phyloP scores from a whole-genome alignment of 1,140 invertebrate species.

The Agraylea sexmaculata region DNA sequence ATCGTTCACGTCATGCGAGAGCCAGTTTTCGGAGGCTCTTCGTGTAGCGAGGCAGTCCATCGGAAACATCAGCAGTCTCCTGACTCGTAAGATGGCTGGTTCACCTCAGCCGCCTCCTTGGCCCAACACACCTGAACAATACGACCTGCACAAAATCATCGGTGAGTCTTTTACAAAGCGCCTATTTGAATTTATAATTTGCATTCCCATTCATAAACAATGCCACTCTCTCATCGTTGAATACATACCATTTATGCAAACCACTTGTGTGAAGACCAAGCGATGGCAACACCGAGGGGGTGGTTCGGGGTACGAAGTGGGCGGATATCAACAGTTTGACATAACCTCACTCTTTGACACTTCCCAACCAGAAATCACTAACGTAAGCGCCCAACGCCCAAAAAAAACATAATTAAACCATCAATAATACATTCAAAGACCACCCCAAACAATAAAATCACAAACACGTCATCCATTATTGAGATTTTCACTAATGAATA shows the following conservation, averaged over 20 bases:
- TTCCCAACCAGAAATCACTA: no score
- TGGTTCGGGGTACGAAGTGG: neutral
- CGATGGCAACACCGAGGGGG: neutral
- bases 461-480: no score
- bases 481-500: no score
- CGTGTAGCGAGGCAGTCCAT: slow-evolving; percentile 28
- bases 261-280: neutral
- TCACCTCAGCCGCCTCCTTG: slow-evolving; percentile 51
- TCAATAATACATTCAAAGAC: no score
- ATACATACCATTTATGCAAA: no score
- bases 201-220: neutral
- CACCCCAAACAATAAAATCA: no score
- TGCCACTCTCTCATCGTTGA: no score
- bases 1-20: slow-evolving; percentile 33
- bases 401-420: no score
- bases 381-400: no score
- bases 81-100: slow-evolving; percentile 51
- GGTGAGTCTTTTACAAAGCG: neutral
- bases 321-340: no score
- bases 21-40: slow-evolving; percentile 19
- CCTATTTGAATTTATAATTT: neutral
- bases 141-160: slow-evolving; percentile 3
- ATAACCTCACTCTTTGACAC: no score
- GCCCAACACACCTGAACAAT: slow-evolving; percentile 49
- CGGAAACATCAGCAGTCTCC: slow-evolving; percentile 38